phyloP scores from a whole-genome alignment of 2,113 vertebrate species.

The Nibea coibor region DNA sequence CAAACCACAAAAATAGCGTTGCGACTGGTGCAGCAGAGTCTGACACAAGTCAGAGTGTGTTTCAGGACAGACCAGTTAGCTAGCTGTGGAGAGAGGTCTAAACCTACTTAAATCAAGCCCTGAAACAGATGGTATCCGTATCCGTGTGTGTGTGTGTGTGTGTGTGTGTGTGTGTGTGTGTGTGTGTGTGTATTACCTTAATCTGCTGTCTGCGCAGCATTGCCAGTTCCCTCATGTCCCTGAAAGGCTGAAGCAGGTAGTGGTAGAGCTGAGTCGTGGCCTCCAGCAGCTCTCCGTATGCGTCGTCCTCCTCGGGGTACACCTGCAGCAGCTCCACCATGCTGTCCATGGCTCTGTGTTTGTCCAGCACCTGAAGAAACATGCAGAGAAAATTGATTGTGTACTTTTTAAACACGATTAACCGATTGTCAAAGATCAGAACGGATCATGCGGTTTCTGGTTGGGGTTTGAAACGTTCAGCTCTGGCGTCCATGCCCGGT shows the following conservation, averaged over 20 bases:
- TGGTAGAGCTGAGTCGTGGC: constrained; percentile 96
- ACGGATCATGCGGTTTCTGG: too few species aligned
- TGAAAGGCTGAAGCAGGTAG: constrained; percentile 96
- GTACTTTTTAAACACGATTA: too few species aligned
- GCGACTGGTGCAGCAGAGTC: not conserved
- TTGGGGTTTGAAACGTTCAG: too few species aligned
- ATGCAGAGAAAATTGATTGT: not conserved
- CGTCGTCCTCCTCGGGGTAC: constrained; percentile 95
- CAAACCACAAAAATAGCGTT: constrained; percentile 10
- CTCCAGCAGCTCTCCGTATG: constrained; percentile 91
- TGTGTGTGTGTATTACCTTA: constrained; percentile 89
- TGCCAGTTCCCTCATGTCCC: constrained; percentile 97
- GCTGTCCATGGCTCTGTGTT: constrained; percentile 92
- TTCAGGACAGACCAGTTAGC: constrained; percentile 39
- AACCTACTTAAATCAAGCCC: constrained; percentile 61
- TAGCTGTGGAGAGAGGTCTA: constrained; percentile 18
- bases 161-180: constrained; percentile 31
- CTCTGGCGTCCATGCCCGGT: too few species aligned
- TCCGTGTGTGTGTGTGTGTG: constrained; percentile 28
- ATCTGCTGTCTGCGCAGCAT: constrained; percentile 98
- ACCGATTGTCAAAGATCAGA: too few species aligned
- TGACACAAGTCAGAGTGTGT: constrained; percentile 5
- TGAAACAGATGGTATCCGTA: constrained; percentile 66
- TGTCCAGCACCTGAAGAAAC: constrained; percentile 90
- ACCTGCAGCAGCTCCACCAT: constrained; percentile 96